Base-by-base conservation (phyloP, 1,140 invertebrate species). In the Rhagoletis zephyria region DNA sequence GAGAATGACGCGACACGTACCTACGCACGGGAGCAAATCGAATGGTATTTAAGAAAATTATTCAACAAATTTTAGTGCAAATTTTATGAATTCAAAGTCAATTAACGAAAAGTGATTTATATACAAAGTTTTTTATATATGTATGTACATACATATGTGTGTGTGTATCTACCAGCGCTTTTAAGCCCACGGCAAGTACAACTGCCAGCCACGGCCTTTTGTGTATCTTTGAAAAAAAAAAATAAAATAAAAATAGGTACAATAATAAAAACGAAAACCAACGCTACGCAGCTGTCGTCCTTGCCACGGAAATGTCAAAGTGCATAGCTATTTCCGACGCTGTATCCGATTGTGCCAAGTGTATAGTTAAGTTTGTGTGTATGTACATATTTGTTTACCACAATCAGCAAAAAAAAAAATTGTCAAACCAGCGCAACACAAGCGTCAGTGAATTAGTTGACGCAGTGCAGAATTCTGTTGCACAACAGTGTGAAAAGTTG, bases 401-500 rank as follows among this genome's bases (percentile, higher is more conserved):
- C 42, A 1, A 10, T 45, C 5, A 81, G 0, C 45, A 81, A 19
- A n/a, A 81, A 56, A 30, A 81, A 19, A 81, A 51, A 10, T 19
- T 4, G 56, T 16, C n/a, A 81, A 2, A 67, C 30, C 30, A 30
- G 1, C 30, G 30, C 30, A 30, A 7, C 64, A 67, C 42, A 67
- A 67, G 64, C 2, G 64, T 67, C 30, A 67, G n/a, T 59, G 51
- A 56, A 56, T 56, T 81, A 56, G n/a, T n/a, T 45, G 74, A 10
- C 30, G 16, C 30, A n/a, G 14, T 56, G 74, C 74, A 81, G 19
- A 51, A 81, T 56, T 56, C 51, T 81, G 74, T 81, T 81, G 74
- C 74, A 81, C 74, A 81, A 81, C n/a, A 42, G 48, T 56, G 74
- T 81, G 74, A 81, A 81, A 51, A 45, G 48, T 81, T 81, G 45